Base-by-base conservation (phyloP, 2,797 vertebrate genomes). In the Eulemur mongoz region DNA sequence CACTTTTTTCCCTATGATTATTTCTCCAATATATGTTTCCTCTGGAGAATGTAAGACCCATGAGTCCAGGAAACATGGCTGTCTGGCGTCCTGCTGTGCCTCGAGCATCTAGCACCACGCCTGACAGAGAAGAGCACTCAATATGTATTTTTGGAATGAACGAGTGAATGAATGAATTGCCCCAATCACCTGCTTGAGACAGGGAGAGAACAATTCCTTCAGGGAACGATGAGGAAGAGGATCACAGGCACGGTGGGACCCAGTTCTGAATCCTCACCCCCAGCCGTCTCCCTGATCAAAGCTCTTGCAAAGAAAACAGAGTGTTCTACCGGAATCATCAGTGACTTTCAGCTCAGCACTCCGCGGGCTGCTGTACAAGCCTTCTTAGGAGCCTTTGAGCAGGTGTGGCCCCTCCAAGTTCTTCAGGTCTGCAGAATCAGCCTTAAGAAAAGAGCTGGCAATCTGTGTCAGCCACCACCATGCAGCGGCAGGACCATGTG, bases 291-390 rank as follows among this genome's bases (percentile, higher is more conserved):
- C 38, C 52, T 52, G 59, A 88, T 72, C 59, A 54, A 85, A 94
- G 61, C 20, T 50, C 70, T 84, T 73, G 45, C 4, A 17, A 27
- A 2, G 35, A 20, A 15, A 30, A 13, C 0, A 79, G 50, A 30
- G 18, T 45, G n/a, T 10, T 78, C 43, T 7, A 45, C 15, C 22
- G 11, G 5, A 10, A 25, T 22, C 0, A 0, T 9, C 38, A 4
- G 0, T 3, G 30, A 48, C 59, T 43, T 48, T 54, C 69, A 93
- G 84, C 40, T 40, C 43, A 89, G 73, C 1, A 4, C 38, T 4
- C 2, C 1, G 9, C 40, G 22, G n/a, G 61, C 27, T 54, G 48
- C 73, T 73, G 14, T 70, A 38, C 10, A 5, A 40, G 32, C 8
- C 23, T 50, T 83, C 89, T 50, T 5, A 45, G 57, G 15, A 59